A percentile compares a stretch with the other conserved stretches of the same genome.
phyloP scores from a whole-genome alignment of 2,113 vertebrate species.

The Sylvietta virens region DNA sequence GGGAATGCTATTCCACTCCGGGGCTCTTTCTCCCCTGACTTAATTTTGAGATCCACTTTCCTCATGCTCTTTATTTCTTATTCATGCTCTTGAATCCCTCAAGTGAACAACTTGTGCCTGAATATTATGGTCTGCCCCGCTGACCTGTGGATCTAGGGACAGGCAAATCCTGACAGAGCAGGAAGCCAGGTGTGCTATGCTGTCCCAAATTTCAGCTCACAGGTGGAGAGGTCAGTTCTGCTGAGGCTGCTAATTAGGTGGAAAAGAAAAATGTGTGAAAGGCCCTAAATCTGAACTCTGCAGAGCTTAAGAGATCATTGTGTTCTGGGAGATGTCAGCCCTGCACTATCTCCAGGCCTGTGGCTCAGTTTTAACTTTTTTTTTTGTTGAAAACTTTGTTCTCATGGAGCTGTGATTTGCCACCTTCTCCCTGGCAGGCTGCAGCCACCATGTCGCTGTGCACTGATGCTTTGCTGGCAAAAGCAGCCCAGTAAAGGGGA shows the following conservation, averaged over 20 bases:
- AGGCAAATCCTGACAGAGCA: neutral
- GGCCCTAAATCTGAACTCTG: neutral
- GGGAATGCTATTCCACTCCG: neutral
- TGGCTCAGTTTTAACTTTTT: neutral
- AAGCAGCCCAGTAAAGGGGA: neutral
- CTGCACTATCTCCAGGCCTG: neutral
- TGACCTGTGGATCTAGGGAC: neutral
- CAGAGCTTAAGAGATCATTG: neutral
- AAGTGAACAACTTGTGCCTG: neutral
- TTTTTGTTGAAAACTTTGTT: neutral
- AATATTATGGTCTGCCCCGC: neutral
- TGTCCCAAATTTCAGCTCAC: neutral
- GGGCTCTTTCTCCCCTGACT: neutral
- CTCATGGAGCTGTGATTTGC: neutral
- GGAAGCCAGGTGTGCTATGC: neutral
- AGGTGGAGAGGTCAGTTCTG: neutral
- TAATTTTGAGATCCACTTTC: neutral
- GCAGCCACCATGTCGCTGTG: neutral
- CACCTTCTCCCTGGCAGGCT: neutral
- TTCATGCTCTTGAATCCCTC: neutral
- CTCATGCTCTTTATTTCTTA: neutral
- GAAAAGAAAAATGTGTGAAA: neutral
- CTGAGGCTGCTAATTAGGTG: neutral
- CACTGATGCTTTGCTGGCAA: neutral
- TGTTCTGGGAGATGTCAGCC: neutral